Evolutionary conservation across 2,888 invertebrate species (phyloP), one percentile per base, ranked within the genome.

Genomic region (Alsophila aescularia): DNA sequence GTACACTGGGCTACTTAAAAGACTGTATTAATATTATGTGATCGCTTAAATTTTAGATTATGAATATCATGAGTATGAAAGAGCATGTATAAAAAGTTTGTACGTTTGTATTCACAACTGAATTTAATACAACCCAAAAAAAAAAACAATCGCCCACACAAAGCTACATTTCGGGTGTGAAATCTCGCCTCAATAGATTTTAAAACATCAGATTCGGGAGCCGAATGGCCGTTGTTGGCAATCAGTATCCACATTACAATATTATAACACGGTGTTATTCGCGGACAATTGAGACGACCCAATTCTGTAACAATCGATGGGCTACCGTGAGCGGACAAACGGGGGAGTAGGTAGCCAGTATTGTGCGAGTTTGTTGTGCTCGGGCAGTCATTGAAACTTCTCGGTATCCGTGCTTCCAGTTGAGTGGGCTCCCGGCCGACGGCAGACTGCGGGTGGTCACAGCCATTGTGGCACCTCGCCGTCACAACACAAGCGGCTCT

Each of bases 361-460:
- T 53, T 53, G 47, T 54, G 27, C 7, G 65, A 70, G 69, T 78
- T 75, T 66, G 69, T 66, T 66, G 67, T 64, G 67, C 66, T 74
- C 66, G 69, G 8, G 3, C 14, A 35, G 75, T 80, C 80, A 83
- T 84, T 83, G 85, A 83, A 81, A 73, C 75, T 81, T 81, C 79
- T 76, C 67, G 73, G 80, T 78, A 77, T 70, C 72, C 72, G 67
- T 56, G 64, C 71, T 86, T 86, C 81, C 87, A 84, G 75, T 83
- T 77, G 85, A 90, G 82, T 84, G 79, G 70, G n/a, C n/a, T 51
- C 69, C 51, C 73, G 79, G 82, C 77, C 73, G 72, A 56, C 49
- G 67, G 60, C 69, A 72, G 70, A 54, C 85, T 75, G 82, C 87
- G 90, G 90, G 88, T 88, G 90, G 87, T 83, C 88, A 76, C 42